A percentile compares a stretch with the other conserved stretches of the same genome.
Evolutionary conservation across 2,888 invertebrate species (phyloP).

Genomic region (Neoaliturus tenellus): DNA sequence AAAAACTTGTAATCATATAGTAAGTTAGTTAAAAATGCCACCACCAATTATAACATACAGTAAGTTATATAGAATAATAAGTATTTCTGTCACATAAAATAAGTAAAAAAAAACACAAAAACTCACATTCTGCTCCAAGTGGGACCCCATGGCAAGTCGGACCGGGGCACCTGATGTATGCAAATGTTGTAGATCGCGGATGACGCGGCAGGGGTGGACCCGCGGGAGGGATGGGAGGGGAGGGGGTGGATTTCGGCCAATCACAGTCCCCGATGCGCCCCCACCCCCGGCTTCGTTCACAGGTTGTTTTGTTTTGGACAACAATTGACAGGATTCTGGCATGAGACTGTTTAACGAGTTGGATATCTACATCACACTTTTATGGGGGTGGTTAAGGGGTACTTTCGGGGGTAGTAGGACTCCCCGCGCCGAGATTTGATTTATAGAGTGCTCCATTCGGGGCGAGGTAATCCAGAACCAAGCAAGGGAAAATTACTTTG

Average conservation of each 20-base stretch:
- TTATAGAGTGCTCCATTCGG: background rate
- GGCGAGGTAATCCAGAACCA: background rate
- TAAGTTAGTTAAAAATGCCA: no score
- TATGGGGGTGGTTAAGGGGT: constrained; percentile 18
- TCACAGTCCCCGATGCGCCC: constrained; percentile 46
- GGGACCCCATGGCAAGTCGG: constrained; percentile 40
- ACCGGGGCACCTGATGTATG: constrained; percentile 37
- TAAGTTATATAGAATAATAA: no score
- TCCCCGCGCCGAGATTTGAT: constrained; percentile 7
- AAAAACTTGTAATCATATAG: no score
- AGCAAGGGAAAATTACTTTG: no score
- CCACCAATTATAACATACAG: no score
- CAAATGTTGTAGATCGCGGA: constrained; percentile 29
- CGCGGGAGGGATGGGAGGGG: constrained; percentile 56
- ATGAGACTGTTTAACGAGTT: constrained; percentile 23
- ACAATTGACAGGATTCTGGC: constrained; percentile 51
- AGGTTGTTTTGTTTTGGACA: constrained; percentile 51
- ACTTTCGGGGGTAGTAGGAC: background rate
- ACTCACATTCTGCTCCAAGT: constrained; percentile 45
- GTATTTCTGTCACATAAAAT: no score
- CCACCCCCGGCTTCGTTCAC: constrained; percentile 33
- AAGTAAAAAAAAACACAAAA: constrained; percentile 10
- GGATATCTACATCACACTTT: constrained; percentile 34
- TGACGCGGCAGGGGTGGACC: constrained; percentile 48
- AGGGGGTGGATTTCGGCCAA: constrained; percentile 63